A percentile compares a stretch with the other conserved stretches of the same genome.
phyloP scores from a whole-genome alignment of 2,888 invertebrate genomes.

The Periphyllus acericola region DNA sequence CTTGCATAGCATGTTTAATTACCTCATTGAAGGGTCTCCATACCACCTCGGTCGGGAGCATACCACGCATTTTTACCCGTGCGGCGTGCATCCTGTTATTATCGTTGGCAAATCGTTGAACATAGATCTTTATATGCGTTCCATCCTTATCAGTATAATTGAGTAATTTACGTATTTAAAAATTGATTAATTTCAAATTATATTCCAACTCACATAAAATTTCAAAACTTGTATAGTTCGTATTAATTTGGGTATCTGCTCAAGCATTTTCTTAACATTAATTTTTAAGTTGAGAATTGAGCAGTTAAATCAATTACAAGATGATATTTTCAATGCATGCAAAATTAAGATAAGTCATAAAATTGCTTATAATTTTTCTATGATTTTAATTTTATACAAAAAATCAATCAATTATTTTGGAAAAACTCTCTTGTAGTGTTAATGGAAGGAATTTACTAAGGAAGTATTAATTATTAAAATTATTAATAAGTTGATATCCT shows the following conservation, averaged over 20 bases:
- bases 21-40: slow-evolving; percentile 29
- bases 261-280: too few relatives aligned
- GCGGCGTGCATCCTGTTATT: slow-evolving; percentile 46
- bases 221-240: neutral
- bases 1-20: slow-evolving; percentile 47
- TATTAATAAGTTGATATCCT: too few relatives aligned
- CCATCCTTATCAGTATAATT: slow-evolving; percentile 1
- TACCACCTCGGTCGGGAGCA: slow-evolving; percentile 20
- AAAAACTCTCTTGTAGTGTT: too few relatives aligned
- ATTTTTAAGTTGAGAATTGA: too few relatives aligned
- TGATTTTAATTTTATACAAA: too few relatives aligned
- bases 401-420: too few relatives aligned
- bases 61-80: slow-evolving; percentile 45
- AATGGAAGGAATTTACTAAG: too few relatives aligned
- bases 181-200: neutral
- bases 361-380: too few relatives aligned
- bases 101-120: slow-evolving; percentile 21
- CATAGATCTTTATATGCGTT: slow-evolving; percentile 1
- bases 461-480: too few relatives aligned
- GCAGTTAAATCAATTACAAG: too few relatives aligned
- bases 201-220: slow-evolving; percentile 30
- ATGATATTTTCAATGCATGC: too few relatives aligned
- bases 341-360: too few relatives aligned
- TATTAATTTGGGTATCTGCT: neutral
- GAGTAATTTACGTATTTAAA: slow-evolving; percentile 17